phyloP scores from a whole-genome alignment of 2,888 invertebrate species.

The Drosophila conformis region DNA sequence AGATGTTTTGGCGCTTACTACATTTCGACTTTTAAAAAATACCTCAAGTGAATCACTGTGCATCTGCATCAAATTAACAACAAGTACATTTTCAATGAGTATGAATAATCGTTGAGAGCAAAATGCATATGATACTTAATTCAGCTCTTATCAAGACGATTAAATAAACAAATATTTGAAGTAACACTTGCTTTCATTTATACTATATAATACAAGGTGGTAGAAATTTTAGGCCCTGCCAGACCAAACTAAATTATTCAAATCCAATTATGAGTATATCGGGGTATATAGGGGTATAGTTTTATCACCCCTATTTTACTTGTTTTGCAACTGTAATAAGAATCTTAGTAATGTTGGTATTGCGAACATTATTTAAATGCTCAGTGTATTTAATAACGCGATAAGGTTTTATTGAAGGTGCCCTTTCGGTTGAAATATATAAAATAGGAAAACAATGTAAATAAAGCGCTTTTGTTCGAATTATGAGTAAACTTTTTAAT shows the following conservation, averaged over 20 bases:
- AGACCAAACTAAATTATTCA: not conserved
- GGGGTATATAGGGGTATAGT: too few species aligned
- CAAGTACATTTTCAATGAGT: slow-evolving; percentile 1
- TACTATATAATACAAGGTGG: not conserved
- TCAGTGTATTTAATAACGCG: too few species aligned
- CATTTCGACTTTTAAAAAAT: not conserved
- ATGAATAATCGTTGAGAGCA: not conserved
- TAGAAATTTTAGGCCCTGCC: not conserved
- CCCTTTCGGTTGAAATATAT: too few species aligned
- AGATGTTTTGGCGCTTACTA: slow-evolving; percentile 9
- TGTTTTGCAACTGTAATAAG: not conserved
- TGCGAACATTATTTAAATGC: not conserved
- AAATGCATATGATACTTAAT: not conserved
- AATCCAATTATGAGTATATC: not conserved
- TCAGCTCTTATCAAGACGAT: slow-evolving; percentile 2
- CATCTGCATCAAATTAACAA: slow-evolving; percentile 21
- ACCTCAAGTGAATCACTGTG: slow-evolving; percentile 47
- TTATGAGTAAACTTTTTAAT: not conserved
- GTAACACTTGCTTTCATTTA: not conserved
- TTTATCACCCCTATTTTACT: not conserved
- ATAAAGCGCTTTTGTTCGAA: too few species aligned
- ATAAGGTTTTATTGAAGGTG: not conserved
- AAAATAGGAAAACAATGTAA: too few species aligned
- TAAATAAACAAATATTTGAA: not conserved
- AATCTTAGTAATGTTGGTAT: not conserved